Percentiles rank a stretch among this genome's conserved stretches.
Evolutionary conservation across 2,113 vertebrate species (phyloP).

Genomic region (Rhipidura dahli): DNA sequence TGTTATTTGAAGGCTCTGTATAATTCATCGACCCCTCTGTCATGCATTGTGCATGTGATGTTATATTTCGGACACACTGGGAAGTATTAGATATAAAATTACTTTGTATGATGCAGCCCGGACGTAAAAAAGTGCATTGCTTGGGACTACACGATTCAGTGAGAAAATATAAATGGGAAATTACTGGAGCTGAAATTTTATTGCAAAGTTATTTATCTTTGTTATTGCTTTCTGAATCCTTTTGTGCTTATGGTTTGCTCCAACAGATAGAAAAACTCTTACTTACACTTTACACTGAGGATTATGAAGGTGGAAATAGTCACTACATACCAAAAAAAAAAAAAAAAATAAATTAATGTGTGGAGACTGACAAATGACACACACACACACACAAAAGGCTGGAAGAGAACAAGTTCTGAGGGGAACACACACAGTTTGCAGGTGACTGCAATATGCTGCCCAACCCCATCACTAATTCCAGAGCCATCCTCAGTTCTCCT

Average conservation of each 20-base stretch:
- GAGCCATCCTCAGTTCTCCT: neutral
- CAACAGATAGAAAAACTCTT: constrained; percentile 23
- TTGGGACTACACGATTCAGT: constrained; percentile 60
- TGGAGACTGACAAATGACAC: neutral
- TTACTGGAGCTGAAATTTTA: constrained; percentile 77
- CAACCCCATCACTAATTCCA: neutral
- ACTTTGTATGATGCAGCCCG: constrained; percentile 33
- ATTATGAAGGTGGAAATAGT: neutral
- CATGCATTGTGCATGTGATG: neutral
- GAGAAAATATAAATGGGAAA: constrained; percentile 77
- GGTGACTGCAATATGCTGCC: neutral
- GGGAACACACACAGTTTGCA: neutral
- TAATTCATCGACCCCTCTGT: neutral
- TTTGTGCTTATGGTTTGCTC: constrained; percentile 50
- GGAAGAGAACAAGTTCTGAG: neutral
- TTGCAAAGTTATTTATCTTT: constrained; percentile 74
- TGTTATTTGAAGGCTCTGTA: neutral
- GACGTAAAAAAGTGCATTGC: constrained; percentile 3
- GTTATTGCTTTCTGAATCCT: constrained; percentile 69
- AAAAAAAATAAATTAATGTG: neutral
- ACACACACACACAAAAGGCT: neutral
- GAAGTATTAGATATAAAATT: constrained; percentile 55
- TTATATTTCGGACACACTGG: neutral
- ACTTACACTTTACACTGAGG: constrained; percentile 49
- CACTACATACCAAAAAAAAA: neutral